phyloP scores from a whole-genome alignment of 2,888 invertebrate genomes.

The Glyphotaelius pellucidus region DNA sequence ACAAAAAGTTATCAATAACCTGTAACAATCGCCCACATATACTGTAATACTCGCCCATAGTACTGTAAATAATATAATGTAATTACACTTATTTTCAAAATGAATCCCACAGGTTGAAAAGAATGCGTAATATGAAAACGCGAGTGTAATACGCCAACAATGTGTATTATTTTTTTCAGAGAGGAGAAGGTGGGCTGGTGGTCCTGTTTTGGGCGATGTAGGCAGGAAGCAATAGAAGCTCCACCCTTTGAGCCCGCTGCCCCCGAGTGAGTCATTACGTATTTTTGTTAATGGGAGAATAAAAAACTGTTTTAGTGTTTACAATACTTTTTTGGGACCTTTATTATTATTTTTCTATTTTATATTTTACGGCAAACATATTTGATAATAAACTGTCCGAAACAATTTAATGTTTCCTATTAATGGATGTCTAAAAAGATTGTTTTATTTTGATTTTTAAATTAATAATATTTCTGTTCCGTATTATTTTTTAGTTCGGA shows the following conservation, averaged over 20 bases:
- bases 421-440: too few species aligned
- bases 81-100: neutral
- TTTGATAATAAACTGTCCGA: too few species aligned
- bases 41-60: too few species aligned
- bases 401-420: too few species aligned
- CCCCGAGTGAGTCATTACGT: conserved; percentile 30
- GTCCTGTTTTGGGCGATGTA: neutral
- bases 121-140: neutral
- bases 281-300: too few species aligned
- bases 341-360: too few species aligned
- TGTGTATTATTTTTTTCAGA: conserved; percentile 8
- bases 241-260: neutral
- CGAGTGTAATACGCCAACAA: neutral
- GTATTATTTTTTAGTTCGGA: too few species aligned
- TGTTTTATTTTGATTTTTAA: too few species aligned
- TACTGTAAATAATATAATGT: neutral
- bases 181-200: neutral
- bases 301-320: too few species aligned
- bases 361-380: too few species aligned
- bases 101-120: neutral
- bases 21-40: neutral
- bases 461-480: too few species aligned
- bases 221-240: neutral
- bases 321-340: too few species aligned
- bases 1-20: neutral